Evolutionary conservation across 2,113 vertebrate species (phyloP), one percentile per base, ranked within the genome.

Genomic region (Pygoscelis adeliae): DNA sequence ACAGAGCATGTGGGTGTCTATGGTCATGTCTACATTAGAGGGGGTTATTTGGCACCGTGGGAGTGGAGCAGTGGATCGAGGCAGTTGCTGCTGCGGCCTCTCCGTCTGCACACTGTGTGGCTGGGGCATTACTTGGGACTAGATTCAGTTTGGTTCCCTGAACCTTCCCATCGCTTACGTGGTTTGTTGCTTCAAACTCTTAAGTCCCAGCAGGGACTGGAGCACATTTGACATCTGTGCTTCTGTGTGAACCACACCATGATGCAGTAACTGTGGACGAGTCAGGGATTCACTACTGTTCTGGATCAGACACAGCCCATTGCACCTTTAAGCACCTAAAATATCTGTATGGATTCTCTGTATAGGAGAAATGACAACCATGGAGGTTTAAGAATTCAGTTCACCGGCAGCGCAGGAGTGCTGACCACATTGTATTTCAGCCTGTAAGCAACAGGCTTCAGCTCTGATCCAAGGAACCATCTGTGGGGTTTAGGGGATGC

Each of bases 211-310:
- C 67, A 62, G 63, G n/a, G 50, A 3, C 62, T 83, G 67, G 67
- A 53, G 55, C 55, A 13, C 20, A 4, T 66, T 6, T 89, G 72
- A 18, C 15, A 14, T 52, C 59, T 22, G 46, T 29, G 34, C 6
- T 55, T 32, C 46, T 38, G 26, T 56, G 52, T 76, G 46, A 82
- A 10, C 36, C 26, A 27, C 62, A 49, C 50, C 27, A 2, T 3
- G 25, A 40, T 32, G 62, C 69, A 49, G 50, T 73, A 65, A 2
- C 10, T 5, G 2, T n/a, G 53, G 36, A 17, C 0, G 0, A n/a
- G 18, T 32, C 3, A 1, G 27, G 61, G 55, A 19, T 78, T 53
- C 55, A 6, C 8, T 1, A 0, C 50, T 58, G 30, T 7, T 63
- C 19, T 30, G 5, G 3, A 12, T 38, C 40, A 44, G 49, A 21